Evolutionary conservation across 37 sponge, comb jelly and placozoan species (phyloP).

Genomic region (Cliona cf. orientalis): DNA sequence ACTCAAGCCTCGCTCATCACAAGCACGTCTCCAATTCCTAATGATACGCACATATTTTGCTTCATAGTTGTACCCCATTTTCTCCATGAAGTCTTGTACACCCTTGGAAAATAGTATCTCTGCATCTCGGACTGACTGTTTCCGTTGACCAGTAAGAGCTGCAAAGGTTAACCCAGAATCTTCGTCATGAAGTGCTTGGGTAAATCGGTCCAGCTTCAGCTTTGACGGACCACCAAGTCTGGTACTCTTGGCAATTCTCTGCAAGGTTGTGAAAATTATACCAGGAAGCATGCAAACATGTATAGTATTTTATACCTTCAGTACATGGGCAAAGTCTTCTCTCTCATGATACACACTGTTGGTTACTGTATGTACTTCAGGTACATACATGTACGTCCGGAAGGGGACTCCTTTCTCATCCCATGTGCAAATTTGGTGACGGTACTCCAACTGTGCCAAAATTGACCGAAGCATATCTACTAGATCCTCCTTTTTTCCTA

Average conservation of each 20-base stretch:
- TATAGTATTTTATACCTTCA: background rate
- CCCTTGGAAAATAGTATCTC: slow-evolving; percentile 12
- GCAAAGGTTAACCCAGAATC: slow-evolving; percentile 13
- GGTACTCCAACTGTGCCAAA: background rate
- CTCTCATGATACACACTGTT: background rate
- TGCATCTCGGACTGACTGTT: slow-evolving; percentile 32
- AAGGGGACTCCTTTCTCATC: background rate
- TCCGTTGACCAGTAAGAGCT: slow-evolving; percentile 26
- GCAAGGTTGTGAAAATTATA: background rate
- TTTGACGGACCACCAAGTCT: slow-evolving; percentile 2
- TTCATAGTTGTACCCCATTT: background rate
- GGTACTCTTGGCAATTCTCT: slow-evolving; percentile 5
- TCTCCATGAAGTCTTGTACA: background rate
- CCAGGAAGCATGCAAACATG: background rate
- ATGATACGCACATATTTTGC: slow-evolving; percentile 4
- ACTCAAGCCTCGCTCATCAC: slow-evolving; percentile 15
- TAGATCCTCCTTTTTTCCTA: background rate
- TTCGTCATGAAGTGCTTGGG: slow-evolving; percentile 10
- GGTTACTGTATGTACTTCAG: background rate
- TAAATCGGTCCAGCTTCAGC: slow-evolving; percentile 11
- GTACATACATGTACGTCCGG: background rate
- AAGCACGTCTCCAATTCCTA: slow-evolving; percentile 18
- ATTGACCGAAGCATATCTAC: background rate
- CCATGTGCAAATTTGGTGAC: background rate
- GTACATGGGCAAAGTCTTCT: background rate